Conservation (phyloP, 2,888 invertebrate genomes). For the Melanostoma mellinum region DNA sequence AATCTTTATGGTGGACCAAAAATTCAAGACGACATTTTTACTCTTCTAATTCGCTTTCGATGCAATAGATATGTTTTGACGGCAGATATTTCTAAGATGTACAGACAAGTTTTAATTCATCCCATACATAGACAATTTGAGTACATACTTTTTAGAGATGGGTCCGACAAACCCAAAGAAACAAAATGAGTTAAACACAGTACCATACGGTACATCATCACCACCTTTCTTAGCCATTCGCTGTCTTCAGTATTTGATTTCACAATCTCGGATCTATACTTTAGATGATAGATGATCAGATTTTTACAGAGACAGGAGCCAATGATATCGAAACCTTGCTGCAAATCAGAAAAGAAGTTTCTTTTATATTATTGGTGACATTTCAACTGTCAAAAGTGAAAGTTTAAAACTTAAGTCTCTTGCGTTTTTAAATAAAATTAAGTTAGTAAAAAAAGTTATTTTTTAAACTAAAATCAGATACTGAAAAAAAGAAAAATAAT, state of each 20-base stretch:
- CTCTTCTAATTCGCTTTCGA: too few species aligned
- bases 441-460: too few species aligned
- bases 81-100: too few species aligned
- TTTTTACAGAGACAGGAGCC: conserved; percentile 44
- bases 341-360: conserved; percentile 23
- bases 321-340: conserved; percentile 13
- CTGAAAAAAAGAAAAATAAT: too few species aligned
- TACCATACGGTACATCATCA: background rate
- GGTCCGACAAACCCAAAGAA: background rate
- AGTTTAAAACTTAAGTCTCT: too few species aligned
- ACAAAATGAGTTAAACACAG: background rate
- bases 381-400: too few species aligned
- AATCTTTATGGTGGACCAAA: too few species aligned
- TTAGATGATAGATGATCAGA: conserved; percentile 58
- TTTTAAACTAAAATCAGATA: too few species aligned
- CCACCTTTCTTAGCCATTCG: conserved; percentile 1
- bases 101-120: too few species aligned
- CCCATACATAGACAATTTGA: background rate
- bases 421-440: too few species aligned
- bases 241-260: conserved; percentile 1
- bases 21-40: too few species aligned
- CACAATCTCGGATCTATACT: conserved; percentile 31
- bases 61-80: too few species aligned
- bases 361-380: conserved; percentile 14
- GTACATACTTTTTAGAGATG: background rate